Evolutionary conservation across 2,797 vertebrate genomes (phyloP).

Genomic region (Micropoecilia bifurca): DNA sequence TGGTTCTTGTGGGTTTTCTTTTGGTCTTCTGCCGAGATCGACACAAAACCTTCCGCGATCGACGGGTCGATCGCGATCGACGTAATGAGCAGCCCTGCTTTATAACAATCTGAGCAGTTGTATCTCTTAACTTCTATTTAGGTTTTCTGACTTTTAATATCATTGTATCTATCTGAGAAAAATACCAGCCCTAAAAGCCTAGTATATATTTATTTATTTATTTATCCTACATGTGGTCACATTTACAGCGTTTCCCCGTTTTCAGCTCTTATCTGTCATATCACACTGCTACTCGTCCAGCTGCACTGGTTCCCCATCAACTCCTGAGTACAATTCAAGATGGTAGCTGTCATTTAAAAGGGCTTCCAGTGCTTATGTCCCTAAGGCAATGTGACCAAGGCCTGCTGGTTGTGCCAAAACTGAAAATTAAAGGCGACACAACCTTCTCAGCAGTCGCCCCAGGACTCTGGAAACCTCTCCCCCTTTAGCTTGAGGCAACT

Average conservation of each 20-base stretch:
- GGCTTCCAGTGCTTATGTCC: not conserved
- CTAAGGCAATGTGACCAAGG: not conserved
- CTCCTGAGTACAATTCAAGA: not conserved
- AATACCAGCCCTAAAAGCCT: not conserved
- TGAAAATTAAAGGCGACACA: not conserved
- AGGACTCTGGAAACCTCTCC: not conserved
- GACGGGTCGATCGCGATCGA: too few relatives aligned
- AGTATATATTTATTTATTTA: not conserved
- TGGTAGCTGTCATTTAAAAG: not conserved
- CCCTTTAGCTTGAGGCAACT: not conserved
- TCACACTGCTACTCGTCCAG: not conserved
- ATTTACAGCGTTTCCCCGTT: not conserved
- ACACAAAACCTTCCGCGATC: too few relatives aligned
- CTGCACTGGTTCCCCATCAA: not conserved
- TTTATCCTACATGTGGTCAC: not conserved
- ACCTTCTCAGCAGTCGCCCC: not conserved
- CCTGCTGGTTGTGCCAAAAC: not conserved
- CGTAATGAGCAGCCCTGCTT: too few relatives aligned
- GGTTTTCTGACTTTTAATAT: not conserved
- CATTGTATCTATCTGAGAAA: not conserved
- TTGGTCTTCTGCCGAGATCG: too few relatives aligned
- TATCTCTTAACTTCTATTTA: not conserved
- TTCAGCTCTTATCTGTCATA: not conserved
- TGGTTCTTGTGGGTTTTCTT: too few relatives aligned
- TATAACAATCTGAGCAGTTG: not conserved